These are phyloP conservation scores for Drosophila ochracea DNA, from an alignment of 2,888 invertebrate species.

Conservation along the genomic window DNA sequence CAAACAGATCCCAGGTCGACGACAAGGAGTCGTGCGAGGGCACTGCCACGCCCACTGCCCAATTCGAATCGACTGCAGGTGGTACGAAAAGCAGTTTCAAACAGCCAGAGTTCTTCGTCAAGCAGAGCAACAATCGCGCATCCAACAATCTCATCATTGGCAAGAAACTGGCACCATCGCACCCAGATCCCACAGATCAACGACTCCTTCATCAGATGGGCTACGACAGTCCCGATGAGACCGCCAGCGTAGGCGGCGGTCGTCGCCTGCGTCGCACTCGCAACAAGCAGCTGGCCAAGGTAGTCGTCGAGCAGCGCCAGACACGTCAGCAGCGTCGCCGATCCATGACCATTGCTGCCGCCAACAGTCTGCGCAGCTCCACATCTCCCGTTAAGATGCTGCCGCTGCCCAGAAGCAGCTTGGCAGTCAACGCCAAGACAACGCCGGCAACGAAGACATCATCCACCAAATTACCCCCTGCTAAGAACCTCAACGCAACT, in stretches of 20 bases:
- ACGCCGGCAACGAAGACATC: background rate
- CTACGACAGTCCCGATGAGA: conserved; percentile 43
- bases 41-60: conserved; percentile 1
- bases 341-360: conserved; percentile 53
- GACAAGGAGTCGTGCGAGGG: background rate
- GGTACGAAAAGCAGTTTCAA: background rate
- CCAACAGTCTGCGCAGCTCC: conserved; percentile 36
- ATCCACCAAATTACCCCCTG: background rate
- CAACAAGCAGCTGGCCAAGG: conserved; percentile 34
- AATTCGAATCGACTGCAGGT: background rate
- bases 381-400: conserved; percentile 68
- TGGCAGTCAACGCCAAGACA: background rate
- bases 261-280: conserved; percentile 45
- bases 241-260: conserved; percentile 31
- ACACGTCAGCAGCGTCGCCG: conserved; percentile 65
- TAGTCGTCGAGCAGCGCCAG: conserved; percentile 40
- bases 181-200: background rate
- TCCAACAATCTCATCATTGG: conserved; percentile 59
- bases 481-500: background rate
- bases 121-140: conserved; percentile 37
- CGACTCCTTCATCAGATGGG: conserved; percentile 17
- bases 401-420: conserved; percentile 50
- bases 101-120: conserved; percentile 63
- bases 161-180: conserved; percentile 29
- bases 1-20: background rate